phyloP scores from a whole-genome alignment of 1,140 invertebrate genomes.

The Polypedilum pembai region DNA sequence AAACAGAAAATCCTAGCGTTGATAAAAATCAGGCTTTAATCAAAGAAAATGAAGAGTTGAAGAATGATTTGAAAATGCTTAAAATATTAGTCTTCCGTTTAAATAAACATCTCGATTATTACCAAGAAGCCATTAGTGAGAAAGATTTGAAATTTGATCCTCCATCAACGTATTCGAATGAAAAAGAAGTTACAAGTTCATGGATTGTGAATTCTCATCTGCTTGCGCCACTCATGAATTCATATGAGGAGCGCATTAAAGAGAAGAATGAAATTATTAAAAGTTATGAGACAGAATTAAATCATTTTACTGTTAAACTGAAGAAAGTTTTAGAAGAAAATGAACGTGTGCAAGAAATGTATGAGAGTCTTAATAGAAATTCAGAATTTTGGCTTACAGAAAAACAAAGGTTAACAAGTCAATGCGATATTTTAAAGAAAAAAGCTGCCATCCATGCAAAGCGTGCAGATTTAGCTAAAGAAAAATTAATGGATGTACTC shows the following conservation, averaged over 20 bases:
- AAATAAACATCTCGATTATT: slow-evolving; percentile 58
- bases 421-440: slow-evolving; percentile 35
- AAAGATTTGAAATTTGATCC: slow-evolving; percentile 33
- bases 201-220: slow-evolving; percentile 50
- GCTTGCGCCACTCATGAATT: slow-evolving; percentile 53
- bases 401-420: slow-evolving; percentile 39
- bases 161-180: slow-evolving; percentile 32
- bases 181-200: slow-evolving; percentile 42
- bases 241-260: slow-evolving; percentile 56
- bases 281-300: slow-evolving; percentile 52
- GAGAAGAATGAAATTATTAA: slow-evolving; percentile 59
- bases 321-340: slow-evolving; percentile 58
- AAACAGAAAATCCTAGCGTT: slow-evolving; percentile 36
- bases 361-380: slow-evolving; percentile 49
- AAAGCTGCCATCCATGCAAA: slow-evolving; percentile 42
- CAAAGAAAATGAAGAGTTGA: slow-evolving; percentile 47
- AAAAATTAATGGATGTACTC: slow-evolving; percentile 54
- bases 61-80: slow-evolving; percentile 54
- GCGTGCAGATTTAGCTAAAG: slow-evolving; percentile 46
- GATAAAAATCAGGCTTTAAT: slow-evolving; percentile 41
- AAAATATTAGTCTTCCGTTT: slow-evolving; percentile 59
- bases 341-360: slow-evolving; percentile 49
- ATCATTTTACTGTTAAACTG: slow-evolving; percentile 52
- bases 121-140: slow-evolving; percentile 53
- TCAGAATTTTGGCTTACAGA: slow-evolving; percentile 44